Conservation (phyloP, 2,888 invertebrate species). For the Chrysomela aeneicollis region DNA sequence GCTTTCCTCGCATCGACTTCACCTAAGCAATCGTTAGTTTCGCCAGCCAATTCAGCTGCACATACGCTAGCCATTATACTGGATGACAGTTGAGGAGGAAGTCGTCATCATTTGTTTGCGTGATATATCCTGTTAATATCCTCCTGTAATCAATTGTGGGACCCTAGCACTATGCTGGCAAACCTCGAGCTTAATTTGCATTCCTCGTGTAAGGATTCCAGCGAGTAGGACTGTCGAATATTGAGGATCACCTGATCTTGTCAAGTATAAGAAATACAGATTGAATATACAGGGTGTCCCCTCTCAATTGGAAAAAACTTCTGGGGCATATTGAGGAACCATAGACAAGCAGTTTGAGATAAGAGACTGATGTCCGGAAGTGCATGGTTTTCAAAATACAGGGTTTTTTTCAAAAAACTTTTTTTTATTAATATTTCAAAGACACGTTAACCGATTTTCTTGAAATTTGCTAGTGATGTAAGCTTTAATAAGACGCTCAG, state of each 20-base stretch:
- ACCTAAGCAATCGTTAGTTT: conserved; percentile 5
- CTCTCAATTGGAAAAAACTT: no score
- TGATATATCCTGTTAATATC: conserved; percentile 50
- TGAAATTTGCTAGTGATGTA: no score
- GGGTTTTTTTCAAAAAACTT: no score
- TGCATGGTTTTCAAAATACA: no score
- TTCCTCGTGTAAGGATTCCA: neutral
- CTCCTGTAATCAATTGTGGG: conserved; percentile 38
- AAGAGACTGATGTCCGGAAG: no score
- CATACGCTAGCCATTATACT: conserved; percentile 9
- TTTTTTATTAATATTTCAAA: no score
- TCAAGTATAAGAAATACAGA: no score
- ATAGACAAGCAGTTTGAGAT: no score
- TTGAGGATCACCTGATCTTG: neutral
- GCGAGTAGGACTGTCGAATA: neutral
- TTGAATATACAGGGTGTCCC: no score
- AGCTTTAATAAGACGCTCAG: no score
- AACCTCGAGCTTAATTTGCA: neutral
- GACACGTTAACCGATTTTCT: no score
- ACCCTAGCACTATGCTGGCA: neutral
- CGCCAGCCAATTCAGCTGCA: neutral
- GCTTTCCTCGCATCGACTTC: neutral
- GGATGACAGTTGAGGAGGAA: conserved; percentile 30
- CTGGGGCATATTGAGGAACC: no score
- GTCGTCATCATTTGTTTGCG: conserved; percentile 45